Conservation (phyloP, 2,113 vertebrate genomes). For the Periophthalmus modestus region DNA sequence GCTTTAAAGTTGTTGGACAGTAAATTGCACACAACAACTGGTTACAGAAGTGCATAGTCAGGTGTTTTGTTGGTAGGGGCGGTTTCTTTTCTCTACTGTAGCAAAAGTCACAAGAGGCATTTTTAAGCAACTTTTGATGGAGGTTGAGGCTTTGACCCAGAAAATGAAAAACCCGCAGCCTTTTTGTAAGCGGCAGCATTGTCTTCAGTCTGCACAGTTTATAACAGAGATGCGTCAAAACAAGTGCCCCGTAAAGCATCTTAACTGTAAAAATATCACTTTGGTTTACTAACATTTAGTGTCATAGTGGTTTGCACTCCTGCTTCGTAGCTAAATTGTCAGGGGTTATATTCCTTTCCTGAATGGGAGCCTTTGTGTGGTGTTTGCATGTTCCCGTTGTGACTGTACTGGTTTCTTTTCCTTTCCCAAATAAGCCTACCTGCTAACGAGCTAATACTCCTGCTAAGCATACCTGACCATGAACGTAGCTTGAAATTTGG, state of each 20-base stretch:
- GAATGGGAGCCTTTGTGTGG: too few species aligned
- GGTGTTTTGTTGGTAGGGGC: conserved; percentile 6
- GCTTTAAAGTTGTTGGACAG: conserved; percentile 2
- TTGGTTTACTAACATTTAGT: background rate
- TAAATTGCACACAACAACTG: conserved; percentile 8
- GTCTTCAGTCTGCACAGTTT: conserved; percentile 36
- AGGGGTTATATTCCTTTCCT: too few species aligned
- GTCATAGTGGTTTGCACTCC: background rate
- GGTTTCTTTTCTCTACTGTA: conserved; percentile 16
- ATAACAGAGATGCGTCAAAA: conserved; percentile 30
- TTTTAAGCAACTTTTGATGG: conserved; percentile 18
- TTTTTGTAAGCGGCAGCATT: conserved; percentile 8
- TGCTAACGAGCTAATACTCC: too few species aligned
- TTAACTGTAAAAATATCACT: conserved; percentile 5
- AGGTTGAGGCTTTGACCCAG: conserved; percentile 39
- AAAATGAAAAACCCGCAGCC: conserved; percentile 40
- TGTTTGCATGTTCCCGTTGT: too few species aligned
- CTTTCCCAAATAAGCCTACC: too few species aligned
- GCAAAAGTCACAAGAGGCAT: conserved; percentile 11
- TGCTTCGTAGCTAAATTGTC: background rate
- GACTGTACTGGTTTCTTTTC: too few species aligned
- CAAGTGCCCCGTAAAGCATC: conserved; percentile 9
- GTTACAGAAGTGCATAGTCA: conserved; percentile 13
- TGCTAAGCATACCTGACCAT: background rate
- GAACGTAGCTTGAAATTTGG: background rate